These are phyloP conservation scores for Oryzias javanicus DNA, from an alignment of 2,113 vertebrate genomes.

Conservation along the genomic window DNA sequence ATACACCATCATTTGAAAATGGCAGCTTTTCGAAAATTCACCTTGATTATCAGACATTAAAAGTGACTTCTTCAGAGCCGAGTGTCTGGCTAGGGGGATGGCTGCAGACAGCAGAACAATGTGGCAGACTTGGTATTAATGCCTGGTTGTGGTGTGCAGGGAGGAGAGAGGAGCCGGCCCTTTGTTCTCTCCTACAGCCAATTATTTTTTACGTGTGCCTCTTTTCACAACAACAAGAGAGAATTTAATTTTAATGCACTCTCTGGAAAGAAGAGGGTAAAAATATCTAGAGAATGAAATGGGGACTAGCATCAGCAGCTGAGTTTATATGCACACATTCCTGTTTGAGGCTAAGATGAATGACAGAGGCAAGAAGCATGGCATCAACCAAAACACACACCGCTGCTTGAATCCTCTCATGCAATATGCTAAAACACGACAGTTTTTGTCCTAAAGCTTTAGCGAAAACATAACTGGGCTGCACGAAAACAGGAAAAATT, in stretches of 20 bases:
- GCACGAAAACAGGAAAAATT: slow-evolving; percentile 40
- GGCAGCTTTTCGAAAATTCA: slow-evolving; percentile 95
- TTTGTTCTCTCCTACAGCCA: slow-evolving; percentile 92
- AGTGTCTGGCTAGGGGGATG: slow-evolving; percentile 91
- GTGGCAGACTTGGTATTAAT: slow-evolving; percentile 81
- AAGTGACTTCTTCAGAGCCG: slow-evolving; percentile 89
- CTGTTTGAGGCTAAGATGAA: slow-evolving; percentile 55
- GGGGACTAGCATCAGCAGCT: slow-evolving; percentile 55
- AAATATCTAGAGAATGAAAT: slow-evolving; percentile 63
- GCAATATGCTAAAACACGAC: slow-evolving; percentile 58
- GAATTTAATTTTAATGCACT: slow-evolving; percentile 85
- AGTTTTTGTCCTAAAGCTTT: slow-evolving; percentile 32
- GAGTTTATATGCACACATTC: slow-evolving; percentile 65
- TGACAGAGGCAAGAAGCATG: slow-evolving; percentile 64
- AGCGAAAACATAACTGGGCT: slow-evolving; percentile 38
- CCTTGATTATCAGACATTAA: slow-evolving; percentile 95
- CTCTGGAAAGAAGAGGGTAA: slow-evolving; percentile 42
- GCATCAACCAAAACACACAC: slow-evolving; percentile 66
- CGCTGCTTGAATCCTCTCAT: slow-evolving; percentile 53
- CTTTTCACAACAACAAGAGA: slow-evolving; percentile 85
- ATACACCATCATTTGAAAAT: slow-evolving; percentile 92
- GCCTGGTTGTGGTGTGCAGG: slow-evolving; percentile 76
- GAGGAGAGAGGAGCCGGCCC: slow-evolving; percentile 78
- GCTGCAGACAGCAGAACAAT: slow-evolving; percentile 93
- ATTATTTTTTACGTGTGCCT: slow-evolving; percentile 84